Conservation (phyloP, 2,797 vertebrate genomes). For the Schizothorax lantsangensis region DNA sequence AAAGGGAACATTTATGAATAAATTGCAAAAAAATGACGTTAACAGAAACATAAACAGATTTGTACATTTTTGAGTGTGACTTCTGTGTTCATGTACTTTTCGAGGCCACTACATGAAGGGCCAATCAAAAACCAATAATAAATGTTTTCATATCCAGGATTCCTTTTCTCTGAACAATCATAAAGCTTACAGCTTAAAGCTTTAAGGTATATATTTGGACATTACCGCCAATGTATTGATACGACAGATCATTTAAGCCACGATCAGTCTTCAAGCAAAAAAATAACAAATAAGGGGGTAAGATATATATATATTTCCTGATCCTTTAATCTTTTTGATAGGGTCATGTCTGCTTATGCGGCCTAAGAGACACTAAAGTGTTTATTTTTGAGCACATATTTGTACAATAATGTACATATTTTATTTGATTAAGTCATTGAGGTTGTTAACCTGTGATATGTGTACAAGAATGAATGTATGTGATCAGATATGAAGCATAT, state of each 20-base stretch:
- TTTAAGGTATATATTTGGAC: conserved; percentile 13
- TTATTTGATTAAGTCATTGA: background rate
- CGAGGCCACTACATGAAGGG: background rate
- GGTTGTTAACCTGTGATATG: conserved; percentile 10
- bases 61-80: background rate
- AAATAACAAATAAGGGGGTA: conserved; percentile 7
- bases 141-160: conserved; percentile 13
- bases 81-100: background rate
- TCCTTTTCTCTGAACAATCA: conserved; percentile 14
- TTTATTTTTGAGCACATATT: conserved; percentile 21
- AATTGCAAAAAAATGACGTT: background rate
- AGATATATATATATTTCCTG: background rate
- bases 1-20: background rate
- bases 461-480: background rate
- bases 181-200: background rate
- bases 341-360: background rate
- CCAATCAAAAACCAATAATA: conserved; percentile 4
- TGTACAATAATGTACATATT: background rate
- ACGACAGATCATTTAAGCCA: conserved; percentile 5
- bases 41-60: background rate
- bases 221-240: conserved; percentile 3
- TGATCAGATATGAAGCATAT: background rate
- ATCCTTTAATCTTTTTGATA: conserved; percentile 20
- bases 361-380: background rate
- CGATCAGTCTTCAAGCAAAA: conserved; percentile 23